Percentiles rank a stretch among this genome's conserved stretches.
These are phyloP conservation scores for Ascidia mentula DNA, from an alignment of 23 tunicate genomes.

Conservation along the genomic window DNA sequence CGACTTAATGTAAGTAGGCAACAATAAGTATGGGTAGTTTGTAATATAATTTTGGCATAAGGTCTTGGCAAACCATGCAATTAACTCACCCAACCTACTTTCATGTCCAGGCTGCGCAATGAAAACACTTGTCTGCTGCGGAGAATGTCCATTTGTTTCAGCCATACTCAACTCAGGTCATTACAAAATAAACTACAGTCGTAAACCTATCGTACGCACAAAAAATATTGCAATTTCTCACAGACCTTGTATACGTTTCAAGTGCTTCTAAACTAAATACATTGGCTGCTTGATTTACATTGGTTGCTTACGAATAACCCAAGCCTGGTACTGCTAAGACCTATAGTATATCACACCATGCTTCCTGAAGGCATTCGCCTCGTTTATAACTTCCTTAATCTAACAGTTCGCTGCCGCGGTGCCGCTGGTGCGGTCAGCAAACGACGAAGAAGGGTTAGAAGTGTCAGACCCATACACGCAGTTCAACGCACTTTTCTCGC, in stretches of 20 bases:
- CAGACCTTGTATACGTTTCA: too few relatives aligned
- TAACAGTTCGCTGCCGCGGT: not conserved
- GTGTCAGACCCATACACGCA: not conserved
- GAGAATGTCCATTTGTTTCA: not conserved
- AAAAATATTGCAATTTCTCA: too few relatives aligned
- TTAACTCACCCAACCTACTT: not conserved
- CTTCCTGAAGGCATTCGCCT: slow-evolving; percentile 2
- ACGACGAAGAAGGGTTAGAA: not conserved
- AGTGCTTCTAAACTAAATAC: too few relatives aligned
- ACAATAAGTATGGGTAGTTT: too few relatives aligned
- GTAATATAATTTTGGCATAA: not conserved
- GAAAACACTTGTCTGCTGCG: not conserved
- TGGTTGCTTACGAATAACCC: not conserved
- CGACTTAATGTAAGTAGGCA: too few relatives aligned
- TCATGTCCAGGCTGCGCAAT: not conserved
- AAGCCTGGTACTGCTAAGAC: not conserved
- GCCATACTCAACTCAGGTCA: too few relatives aligned
- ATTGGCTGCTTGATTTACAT: too few relatives aligned
- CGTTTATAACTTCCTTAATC: slow-evolving; percentile 3
- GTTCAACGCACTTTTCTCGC: not conserved
- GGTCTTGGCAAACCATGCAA: not conserved
- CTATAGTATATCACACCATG: not conserved
- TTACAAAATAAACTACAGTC: too few relatives aligned
- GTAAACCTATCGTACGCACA: too few relatives aligned
- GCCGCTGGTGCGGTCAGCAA: not conserved